Evolutionary conservation across 2,113 vertebrate genomes (phyloP), one percentile per base, ranked within the genome.

Genomic region (Euleptes europaea): DNA sequence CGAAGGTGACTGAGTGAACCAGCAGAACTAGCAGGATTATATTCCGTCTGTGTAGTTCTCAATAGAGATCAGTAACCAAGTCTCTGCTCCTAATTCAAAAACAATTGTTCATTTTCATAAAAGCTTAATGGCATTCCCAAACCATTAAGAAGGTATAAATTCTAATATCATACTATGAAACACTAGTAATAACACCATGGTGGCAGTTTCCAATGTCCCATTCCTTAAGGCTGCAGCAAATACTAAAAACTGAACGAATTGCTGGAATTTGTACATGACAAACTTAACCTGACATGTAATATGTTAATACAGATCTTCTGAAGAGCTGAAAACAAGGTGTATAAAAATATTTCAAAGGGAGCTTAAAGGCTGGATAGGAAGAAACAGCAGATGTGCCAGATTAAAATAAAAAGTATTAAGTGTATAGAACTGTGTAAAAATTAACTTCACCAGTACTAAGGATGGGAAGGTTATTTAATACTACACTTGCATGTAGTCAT

Each of bases 211-310:
- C 13, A n/a, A 75, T 33, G 71, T 77, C 6, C 17, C 35, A 66
- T 66, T 87, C 65, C 5, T 84, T 82, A 73, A 65, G 31, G 21
- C 78, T 88, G 88, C 80, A 76, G 1, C 13, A 83, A 82, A 3
- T 69, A 21, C 31, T 82, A 85, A 77, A 57, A 47, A 82, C n/a
- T 14, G 23, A 14, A 21, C 69, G 42, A 69, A 8, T 70, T 69
- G 33, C 7, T 60, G 57, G 44, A 70, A 51, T 51, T 70, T 51
- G n/a, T 26, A 35, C 23, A 69, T 81, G 44, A 70, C n/a, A 51
- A 42, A 63, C 11, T 54, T 40, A n/a, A 63, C 28, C 40, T 47
- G 81, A 47, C 31, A 35, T 63, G 15, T 10, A 83, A 65, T 63
- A 26, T 31, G 19, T 47, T 28, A 65, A 44, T 63, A 63, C 12